These are phyloP conservation scores for Martes martes DNA, from an alignment of 2,113 vertebrate species.

Conservation along the genomic window DNA sequence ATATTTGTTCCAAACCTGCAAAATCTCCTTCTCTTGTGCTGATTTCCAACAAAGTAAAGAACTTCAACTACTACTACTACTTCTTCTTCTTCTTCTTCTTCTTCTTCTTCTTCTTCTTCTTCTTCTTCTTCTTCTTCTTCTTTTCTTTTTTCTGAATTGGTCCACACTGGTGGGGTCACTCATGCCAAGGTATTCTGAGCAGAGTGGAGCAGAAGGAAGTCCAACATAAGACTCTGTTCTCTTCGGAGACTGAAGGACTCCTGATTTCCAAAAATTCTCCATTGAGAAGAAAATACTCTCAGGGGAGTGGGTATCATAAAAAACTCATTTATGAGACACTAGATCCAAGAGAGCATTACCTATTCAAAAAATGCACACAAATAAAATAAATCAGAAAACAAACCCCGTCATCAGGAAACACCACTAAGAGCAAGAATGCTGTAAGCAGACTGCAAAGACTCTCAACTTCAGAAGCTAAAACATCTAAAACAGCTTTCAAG, in stretches of 20 bases:
- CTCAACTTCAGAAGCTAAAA: not conserved
- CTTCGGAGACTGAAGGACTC: not conserved
- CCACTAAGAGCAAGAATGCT: not conserved
- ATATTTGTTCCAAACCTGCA: not conserved
- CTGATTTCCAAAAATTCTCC: not conserved
- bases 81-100: too few relatives aligned
- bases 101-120: not conserved
- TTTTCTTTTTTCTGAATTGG: not conserved
- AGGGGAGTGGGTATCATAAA: not conserved
- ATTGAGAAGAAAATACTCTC: not conserved
- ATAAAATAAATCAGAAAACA: not conserved
- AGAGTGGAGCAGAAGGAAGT: not conserved
- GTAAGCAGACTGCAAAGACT: not conserved
- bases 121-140: too few relatives aligned
- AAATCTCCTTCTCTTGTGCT: not conserved
- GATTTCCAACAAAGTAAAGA: not conserved
- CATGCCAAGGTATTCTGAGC: not conserved
- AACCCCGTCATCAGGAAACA: not conserved
- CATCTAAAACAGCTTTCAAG: not conserved
- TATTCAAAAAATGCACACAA: not conserved
- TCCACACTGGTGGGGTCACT: not conserved
- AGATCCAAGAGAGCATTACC: not conserved
- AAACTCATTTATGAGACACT: not conserved
- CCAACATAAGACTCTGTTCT: not conserved
- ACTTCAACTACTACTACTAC: not conserved